Base-by-base conservation (phyloP, 1,140 invertebrate species). In the Pogonognathellus flavescens region DNA sequence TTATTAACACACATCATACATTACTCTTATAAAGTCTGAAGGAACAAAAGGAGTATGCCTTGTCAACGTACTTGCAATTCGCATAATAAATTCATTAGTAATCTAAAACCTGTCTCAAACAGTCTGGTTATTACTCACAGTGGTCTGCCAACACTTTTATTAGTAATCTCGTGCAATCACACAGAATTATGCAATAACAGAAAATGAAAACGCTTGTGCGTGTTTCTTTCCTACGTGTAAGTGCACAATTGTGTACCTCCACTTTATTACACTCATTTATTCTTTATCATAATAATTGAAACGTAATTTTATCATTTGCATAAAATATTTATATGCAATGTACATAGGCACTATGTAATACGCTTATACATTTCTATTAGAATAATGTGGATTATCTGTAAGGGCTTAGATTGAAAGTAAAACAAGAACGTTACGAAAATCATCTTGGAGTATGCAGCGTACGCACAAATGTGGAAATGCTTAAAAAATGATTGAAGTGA, bases 31-130 rank as follows among this genome's bases (percentile, higher is more conserved):
- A n/a, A n/a, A n/a, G n/a, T n/a, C n/a, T n/a, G n/a, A n/a, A n/a
- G n/a, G n/a, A 41, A 41, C 31, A 41, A 41, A 41, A 41, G 31
- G 31, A 41, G 1, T 6, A 41, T 41, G 1, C 1, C 31, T n/a
- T 41, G 31, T 41, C 31, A 41, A 41, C 6, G 1, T 6, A 41
- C 31, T 1, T 41, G 6, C 6, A 66, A 66, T 25, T 66, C 62
- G 22, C 22, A 66, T 66, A 66, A 66, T 22, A 66, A 66, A 25
- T 66, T 6, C 62, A 66, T 66, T 31, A 25, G 11, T 22, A 66
- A 31, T 41, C 31, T 41, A 41, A 41, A 41, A 41, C 31, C 31
- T 3, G 31, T 41, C 31, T 41, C 31, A 41, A 41, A 6, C 31
- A 3, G 31, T 41, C 1, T 41, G 31, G 31, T 41, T 41, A 41